phyloP scores from a whole-genome alignment of 2,888 invertebrate species.

The Lucinisca nassula region DNA sequence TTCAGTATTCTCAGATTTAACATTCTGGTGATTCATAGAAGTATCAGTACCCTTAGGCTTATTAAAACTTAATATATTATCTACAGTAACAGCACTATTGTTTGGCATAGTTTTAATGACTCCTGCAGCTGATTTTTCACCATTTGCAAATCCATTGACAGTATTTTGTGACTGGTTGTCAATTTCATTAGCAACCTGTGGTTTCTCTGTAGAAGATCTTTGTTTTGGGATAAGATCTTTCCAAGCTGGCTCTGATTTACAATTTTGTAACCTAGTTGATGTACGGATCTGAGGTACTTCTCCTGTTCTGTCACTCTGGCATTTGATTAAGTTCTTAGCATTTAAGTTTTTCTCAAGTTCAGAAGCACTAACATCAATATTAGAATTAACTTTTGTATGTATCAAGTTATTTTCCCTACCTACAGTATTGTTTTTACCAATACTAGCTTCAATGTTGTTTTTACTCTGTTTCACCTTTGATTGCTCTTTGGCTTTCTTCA shows the following conservation, averaged over 20 bases:
- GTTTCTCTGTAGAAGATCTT: too few relatives aligned
- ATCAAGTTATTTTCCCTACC: background rate
- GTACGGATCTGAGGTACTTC: background rate
- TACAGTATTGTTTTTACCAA: too few relatives aligned
- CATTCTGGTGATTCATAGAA: too few relatives aligned
- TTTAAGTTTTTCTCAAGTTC: background rate
- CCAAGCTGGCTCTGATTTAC: background rate
- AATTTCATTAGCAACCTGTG: too few relatives aligned
- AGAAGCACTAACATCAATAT: background rate
- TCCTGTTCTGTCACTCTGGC: background rate
- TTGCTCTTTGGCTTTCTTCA: background rate
- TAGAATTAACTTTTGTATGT: background rate
- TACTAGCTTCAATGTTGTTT: background rate
- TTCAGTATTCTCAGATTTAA: too few relatives aligned
- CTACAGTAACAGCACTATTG: too few relatives aligned
- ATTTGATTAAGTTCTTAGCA: background rate
- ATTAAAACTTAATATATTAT: too few relatives aligned
- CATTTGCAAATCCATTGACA: too few relatives aligned
- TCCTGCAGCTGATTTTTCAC: too few relatives aligned
- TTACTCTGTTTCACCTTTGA: background rate
- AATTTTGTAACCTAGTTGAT: background rate
- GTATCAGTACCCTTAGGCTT: too few relatives aligned
- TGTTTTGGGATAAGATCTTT: conserved; percentile 1
- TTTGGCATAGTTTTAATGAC: too few relatives aligned
- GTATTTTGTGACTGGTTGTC: too few relatives aligned